Evolutionary conservation across 2,113 vertebrate species (phyloP), one percentile per base, ranked within the genome.

Genomic region (Hylia prasina): DNA sequence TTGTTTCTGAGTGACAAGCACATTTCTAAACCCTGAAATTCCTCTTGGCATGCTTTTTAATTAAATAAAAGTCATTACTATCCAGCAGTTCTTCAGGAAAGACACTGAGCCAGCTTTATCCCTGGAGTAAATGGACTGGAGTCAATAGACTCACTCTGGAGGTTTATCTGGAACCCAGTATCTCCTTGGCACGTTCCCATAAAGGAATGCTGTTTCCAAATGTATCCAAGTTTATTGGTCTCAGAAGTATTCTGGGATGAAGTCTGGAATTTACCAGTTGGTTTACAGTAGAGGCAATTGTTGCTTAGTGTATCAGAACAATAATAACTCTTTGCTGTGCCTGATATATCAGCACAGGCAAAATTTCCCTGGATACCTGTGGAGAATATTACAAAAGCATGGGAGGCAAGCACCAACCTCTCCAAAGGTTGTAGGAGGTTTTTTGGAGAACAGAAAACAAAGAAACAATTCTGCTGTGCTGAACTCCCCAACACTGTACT

Each of bases 21-120:
- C 91, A 64, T 90, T 96, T 92, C 94, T 96, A 83, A 96, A 61
- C 51, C 48, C 88, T 92, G 86, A 93, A 93, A 88, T 92, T 90
- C 76, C 82, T 89, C 80, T 71, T 95, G 94, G 92, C 91, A 7
- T 28, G 75, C 51, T 91, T 86, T 88, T 68, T 75, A 69, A 83
- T 96, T 91, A 82, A 94, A 83, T 64, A 28, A 56, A 81, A 89
- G 81, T 88, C 50, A 13, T 82, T 78, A 44, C 86, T 66, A 60
- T 88, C 71, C 93, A 71, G 75, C 91, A 82, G 76, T 90, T 94
- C 94, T 96, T 84, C 95, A 96, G 96, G 94, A 95, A 96, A 87
- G 90, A 82, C 47, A 45, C 45, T 5, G 6, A 87, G 92, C 94
- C 93, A 96, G 71, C 77, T 79, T 18, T 14, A 11, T 94, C 96